A percentile compares a stretch with the other conserved stretches of the same genome.
phyloP scores from a whole-genome alignment of 2,113 vertebrate species.

The Hepsetus odoe region DNA sequence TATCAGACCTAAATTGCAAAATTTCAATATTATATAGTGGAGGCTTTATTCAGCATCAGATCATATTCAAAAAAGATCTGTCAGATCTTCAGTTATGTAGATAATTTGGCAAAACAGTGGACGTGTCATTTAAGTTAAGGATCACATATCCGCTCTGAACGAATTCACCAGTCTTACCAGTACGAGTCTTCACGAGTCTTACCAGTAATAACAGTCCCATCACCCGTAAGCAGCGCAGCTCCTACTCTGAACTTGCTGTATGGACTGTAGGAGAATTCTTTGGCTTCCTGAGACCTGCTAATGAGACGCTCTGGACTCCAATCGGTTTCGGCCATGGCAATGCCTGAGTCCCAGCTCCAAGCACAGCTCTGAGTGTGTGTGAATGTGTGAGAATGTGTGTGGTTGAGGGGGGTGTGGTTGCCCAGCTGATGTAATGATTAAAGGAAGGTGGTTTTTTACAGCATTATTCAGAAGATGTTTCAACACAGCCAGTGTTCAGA shows the following conservation, averaged over 20 bases:
- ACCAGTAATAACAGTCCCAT: slow-evolving; percentile 81
- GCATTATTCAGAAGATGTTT: background rate
- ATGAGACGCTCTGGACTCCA: background rate
- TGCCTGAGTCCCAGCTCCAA: background rate
- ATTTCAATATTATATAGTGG: too few relatives aligned
- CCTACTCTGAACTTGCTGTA: slow-evolving; percentile 86
- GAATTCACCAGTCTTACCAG: too few relatives aligned
- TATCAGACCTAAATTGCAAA: too few relatives aligned
- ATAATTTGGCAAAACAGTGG: too few relatives aligned
- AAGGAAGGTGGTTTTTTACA: background rate
- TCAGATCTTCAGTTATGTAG: too few relatives aligned
- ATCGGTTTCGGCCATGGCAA: background rate
- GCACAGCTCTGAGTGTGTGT: background rate
- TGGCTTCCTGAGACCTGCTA: slow-evolving; percentile 71
- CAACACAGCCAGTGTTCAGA: background rate
- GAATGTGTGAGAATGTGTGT: background rate
- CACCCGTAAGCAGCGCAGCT: slow-evolving; percentile 76
- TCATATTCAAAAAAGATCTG: too few relatives aligned
- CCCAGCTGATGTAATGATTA: background rate
- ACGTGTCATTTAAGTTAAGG: too few relatives aligned
- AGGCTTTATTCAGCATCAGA: too few relatives aligned
- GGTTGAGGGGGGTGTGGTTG: background rate
- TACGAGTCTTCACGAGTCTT: slow-evolving; percentile 54
- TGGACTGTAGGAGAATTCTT: slow-evolving; percentile 78
- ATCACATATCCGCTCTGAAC: too few relatives aligned